Conservation (phyloP, 2,888 invertebrate species). For the Lochmaea crataegi region DNA sequence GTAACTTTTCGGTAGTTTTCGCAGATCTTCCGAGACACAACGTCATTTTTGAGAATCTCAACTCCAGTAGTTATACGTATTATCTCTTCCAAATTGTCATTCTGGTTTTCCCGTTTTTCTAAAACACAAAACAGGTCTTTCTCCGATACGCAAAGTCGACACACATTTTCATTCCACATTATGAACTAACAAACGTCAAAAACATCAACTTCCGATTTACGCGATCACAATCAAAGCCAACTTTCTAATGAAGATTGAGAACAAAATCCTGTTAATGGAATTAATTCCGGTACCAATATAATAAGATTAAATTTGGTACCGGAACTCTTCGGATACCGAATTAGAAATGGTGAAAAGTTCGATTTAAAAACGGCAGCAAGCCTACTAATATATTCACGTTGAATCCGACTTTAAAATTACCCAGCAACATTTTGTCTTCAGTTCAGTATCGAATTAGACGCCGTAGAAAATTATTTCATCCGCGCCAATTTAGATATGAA, state of each 20-base stretch:
- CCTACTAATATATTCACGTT: neutral
- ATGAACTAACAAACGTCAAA: neutral
- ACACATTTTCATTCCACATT: constrained; percentile 36
- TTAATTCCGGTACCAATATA: too few relatives aligned
- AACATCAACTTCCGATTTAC: neutral
- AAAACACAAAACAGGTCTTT: constrained; percentile 48
- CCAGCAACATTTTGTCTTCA: neutral
- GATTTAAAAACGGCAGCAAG: too few relatives aligned
- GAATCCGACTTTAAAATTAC: constrained; percentile 12
- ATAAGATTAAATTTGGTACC: too few relatives aligned
- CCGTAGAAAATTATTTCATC: constrained; percentile 18
- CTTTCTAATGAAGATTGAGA: neutral
- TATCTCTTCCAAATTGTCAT: constrained; percentile 46
- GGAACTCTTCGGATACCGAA: too few relatives aligned
- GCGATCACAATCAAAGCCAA: neutral
- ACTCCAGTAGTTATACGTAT: constrained; percentile 47
- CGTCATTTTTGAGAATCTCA: constrained; percentile 51
- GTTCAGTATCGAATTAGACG: constrained; percentile 17
- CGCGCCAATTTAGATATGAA: constrained; percentile 9
- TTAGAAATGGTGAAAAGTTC: too few relatives aligned
- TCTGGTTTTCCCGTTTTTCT: constrained; percentile 23
- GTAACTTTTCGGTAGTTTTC: constrained; percentile 53
- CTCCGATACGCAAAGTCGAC: constrained; percentile 51
- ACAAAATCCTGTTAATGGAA: too few relatives aligned
- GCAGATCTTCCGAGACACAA: constrained; percentile 53